A percentile compares a stretch with the other conserved stretches of the same genome.
Evolutionary conservation across 2,113 vertebrate species (phyloP).

Genomic region (Fukomys damarensis): DNA sequence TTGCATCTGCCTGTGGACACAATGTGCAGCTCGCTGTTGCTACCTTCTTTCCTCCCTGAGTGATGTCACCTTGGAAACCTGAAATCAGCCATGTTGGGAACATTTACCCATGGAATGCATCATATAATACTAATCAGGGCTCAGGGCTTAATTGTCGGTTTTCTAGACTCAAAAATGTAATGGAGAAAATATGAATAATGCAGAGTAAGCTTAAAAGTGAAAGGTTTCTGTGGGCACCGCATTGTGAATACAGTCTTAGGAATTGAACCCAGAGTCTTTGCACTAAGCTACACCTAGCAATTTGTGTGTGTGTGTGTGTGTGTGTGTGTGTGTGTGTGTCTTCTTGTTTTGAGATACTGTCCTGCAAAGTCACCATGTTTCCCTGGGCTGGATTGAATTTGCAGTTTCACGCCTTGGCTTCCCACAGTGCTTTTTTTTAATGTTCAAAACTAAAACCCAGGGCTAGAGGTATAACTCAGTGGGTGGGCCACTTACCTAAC

Average conservation of each 20-base stretch:
- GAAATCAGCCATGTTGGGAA: not conserved
- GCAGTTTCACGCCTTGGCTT: too few species aligned
- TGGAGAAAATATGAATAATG: not conserved
- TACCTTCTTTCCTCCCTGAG: not conserved
- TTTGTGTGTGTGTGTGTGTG: too few species aligned
- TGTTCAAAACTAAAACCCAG: not conserved
- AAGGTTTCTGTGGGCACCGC: not conserved
- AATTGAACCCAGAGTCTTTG: too few species aligned
- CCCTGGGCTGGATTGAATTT: too few species aligned
- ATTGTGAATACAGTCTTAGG: not conserved
- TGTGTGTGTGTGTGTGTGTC: too few species aligned
- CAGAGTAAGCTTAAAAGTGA: not conserved
- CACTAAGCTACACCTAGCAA: too few species aligned
- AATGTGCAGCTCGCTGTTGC: not conserved
- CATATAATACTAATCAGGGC: not conserved
- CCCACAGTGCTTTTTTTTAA: not conserved
- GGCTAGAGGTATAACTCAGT: not conserved
- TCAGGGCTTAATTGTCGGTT: not conserved
- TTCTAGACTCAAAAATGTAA: not conserved
- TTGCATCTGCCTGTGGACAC: not conserved
- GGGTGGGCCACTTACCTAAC: not conserved
- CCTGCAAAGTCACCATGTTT: too few species aligned
- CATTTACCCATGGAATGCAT: not conserved
- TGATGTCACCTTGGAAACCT: not conserved
- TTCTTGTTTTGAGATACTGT: too few species aligned